Evolutionary conservation across 2,797 vertebrate species (phyloP).

Genomic region (Neostethus bicornis): DNA sequence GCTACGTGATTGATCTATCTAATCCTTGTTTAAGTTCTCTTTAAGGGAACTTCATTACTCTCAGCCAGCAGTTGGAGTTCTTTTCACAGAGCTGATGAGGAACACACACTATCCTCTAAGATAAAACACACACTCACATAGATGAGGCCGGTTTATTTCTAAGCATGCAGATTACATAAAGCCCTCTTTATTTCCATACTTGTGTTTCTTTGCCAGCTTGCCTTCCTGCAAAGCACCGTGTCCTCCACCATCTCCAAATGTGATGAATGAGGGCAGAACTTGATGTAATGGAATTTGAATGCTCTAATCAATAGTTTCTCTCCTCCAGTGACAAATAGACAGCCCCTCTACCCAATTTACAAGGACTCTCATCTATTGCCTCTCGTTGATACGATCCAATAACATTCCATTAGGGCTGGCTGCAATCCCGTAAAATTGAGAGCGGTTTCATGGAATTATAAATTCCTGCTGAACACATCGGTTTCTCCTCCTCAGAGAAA

Average conservation of each 20-base stretch:
- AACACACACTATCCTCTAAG: slow-evolving; percentile 25
- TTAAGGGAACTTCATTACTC: slow-evolving; percentile 74
- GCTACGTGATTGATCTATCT: slow-evolving; percentile 73
- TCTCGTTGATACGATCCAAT: slow-evolving; percentile 74
- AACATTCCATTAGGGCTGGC: slow-evolving; percentile 72
- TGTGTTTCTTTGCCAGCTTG: slow-evolving; percentile 24
- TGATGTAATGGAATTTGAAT: slow-evolving; percentile 79
- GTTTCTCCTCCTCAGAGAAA: slow-evolving; percentile 9
- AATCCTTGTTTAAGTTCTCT: slow-evolving; percentile 76
- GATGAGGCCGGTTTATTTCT: slow-evolving; percentile 5
- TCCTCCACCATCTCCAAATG: slow-evolving; percentile 50
- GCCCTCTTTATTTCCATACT: slow-evolving; percentile 7
- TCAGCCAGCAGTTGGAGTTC: slow-evolving; percentile 50
- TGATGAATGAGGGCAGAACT: slow-evolving; percentile 70
- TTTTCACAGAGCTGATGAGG: slow-evolving; percentile 53
- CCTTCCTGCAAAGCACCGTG: slow-evolving; percentile 51
- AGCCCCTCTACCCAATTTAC: slow-evolving; percentile 72
- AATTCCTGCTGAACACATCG: slow-evolving; percentile 52
- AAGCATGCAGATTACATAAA: slow-evolving; percentile 10
- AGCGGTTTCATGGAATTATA: slow-evolving; percentile 63
- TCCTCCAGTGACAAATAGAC: slow-evolving; percentile 78
- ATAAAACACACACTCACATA: slow-evolving; percentile 26
- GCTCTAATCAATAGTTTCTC: slow-evolving; percentile 78
- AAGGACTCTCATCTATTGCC: slow-evolving; percentile 68
- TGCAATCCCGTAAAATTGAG: slow-evolving; percentile 75